Evolutionary conservation across 92 coral and sea anemone species (phyloP).

Genomic region (Meandrina meandrites): DNA sequence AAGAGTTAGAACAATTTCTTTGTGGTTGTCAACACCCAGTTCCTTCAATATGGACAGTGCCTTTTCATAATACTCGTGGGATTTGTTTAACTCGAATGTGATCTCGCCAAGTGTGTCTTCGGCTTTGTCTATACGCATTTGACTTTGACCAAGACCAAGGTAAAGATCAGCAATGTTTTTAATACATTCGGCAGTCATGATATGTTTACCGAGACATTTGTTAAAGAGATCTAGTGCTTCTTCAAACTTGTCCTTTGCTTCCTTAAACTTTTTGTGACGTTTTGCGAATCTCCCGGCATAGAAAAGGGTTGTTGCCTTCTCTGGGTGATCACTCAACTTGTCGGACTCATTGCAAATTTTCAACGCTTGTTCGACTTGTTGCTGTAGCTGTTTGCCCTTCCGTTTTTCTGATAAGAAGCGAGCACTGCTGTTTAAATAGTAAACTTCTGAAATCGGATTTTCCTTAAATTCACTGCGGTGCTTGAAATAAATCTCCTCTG

Average conservation of each 20-base stretch:
- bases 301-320: not conserved
- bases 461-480: not conserved
- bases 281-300: conserved; percentile 6
- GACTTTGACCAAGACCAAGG: not conserved
- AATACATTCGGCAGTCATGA: conserved; percentile 16
- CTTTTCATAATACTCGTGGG: not conserved
- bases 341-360: not conserved
- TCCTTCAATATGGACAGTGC: conserved; percentile 12
- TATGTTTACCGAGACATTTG: conserved; percentile 10
- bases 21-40: not conserved
- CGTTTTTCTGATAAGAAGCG: not conserved
- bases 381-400: not conserved
- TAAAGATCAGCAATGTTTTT: conserved; percentile 8
- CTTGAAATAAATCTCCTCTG: not conserved
- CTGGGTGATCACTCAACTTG: conserved; percentile 2
- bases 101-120: not conserved
- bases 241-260: not conserved
- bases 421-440: conserved; percentile 15
- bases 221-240: not conserved
- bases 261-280: not conserved
- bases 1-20: conserved; percentile 10
- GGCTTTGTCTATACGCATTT: not conserved
- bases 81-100: not conserved
- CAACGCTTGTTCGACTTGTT: not conserved
- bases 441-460: not conserved